Percentiles rank a stretch among this genome's conserved stretches.
phyloP scores from a whole-genome alignment of 2,888 invertebrate genomes.

The Eugnorisma glareosa region DNA sequence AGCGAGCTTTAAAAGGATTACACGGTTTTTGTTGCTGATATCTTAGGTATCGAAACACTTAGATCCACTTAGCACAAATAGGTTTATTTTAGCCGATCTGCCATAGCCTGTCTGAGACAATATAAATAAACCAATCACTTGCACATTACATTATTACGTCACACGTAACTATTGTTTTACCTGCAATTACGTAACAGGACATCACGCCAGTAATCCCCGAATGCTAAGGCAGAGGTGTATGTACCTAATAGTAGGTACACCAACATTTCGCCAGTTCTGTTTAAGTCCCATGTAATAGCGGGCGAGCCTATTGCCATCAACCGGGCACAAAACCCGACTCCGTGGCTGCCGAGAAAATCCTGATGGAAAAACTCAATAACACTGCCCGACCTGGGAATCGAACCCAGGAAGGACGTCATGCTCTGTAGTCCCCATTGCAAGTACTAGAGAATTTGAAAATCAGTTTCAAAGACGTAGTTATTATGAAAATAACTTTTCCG shows the following conservation, averaged over 20 bases:
- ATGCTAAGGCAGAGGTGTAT: background rate
- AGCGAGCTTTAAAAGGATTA: slow-evolving; percentile 26
- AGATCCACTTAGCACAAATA: background rate
- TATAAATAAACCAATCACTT: background rate
- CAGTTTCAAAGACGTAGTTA: no score
- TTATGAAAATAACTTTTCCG: no score
- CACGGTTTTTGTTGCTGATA: slow-evolving; percentile 15
- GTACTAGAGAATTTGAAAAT: background rate
- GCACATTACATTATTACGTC: background rate
- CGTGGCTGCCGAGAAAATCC: background rate
- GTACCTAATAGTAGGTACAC: background rate
- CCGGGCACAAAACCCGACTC: background rate
- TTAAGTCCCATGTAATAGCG: background rate
- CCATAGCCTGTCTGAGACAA: background rate
- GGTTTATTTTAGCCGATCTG: background rate
- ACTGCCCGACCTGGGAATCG: background rate
- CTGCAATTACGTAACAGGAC: background rate
- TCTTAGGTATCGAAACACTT: background rate
- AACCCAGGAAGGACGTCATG: background rate
- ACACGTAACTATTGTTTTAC: background rate
- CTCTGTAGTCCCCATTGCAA: background rate
- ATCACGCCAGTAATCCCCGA: background rate
- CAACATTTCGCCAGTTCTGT: background rate
- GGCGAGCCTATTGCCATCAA: background rate
- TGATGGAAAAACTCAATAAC: background rate